phyloP scores from a whole-genome alignment of 2,888 invertebrate genomes.

The Encarsia formosa region DNA sequence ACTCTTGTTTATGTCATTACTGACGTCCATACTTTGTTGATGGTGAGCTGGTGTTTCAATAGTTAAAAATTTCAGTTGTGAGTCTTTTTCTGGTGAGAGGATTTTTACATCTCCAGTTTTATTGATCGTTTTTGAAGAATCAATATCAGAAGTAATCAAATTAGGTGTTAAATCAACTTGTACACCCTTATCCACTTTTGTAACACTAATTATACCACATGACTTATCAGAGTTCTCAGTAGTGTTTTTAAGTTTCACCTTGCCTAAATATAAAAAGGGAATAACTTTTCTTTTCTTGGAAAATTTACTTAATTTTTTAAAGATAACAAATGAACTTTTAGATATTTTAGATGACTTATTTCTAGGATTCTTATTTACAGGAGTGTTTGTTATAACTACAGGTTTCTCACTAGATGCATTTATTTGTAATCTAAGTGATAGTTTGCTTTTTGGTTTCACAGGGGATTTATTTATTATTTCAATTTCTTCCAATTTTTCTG shows the following conservation, averaged over 20 bases:
- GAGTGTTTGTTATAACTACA: neutral
- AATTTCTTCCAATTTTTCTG: slow-evolving; percentile 1
- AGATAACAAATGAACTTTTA: slow-evolving; percentile 14
- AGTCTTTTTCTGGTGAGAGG: slow-evolving; percentile 31
- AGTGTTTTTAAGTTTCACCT: slow-evolving; percentile 1
- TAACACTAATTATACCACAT: too few species aligned
- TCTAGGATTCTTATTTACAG: neutral
- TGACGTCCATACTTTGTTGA: too few species aligned
- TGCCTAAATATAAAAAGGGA: slow-evolving; percentile 26
- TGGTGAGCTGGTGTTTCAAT: slow-evolving; percentile 5
- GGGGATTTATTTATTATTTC: neutral
- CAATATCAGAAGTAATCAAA: too few species aligned
- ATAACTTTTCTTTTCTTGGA: slow-evolving; percentile 20
- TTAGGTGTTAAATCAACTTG: too few species aligned
- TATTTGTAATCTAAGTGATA: slow-evolving; percentile 7
- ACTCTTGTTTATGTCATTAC: neutral
- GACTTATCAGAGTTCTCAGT: too few species aligned
- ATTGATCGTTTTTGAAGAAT: neutral
- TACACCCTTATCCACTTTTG: too few species aligned
- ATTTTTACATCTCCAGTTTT: slow-evolving; percentile 13
- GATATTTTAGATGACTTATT: too few species aligned
- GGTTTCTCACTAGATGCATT: neutral
- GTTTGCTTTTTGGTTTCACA: slow-evolving; percentile 17
- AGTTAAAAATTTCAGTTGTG: slow-evolving; percentile 28
- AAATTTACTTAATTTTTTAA: slow-evolving; percentile 31